Evolutionary conservation across 2,888 invertebrate species (phyloP).

Genomic region (Pachymerium ferrugineum): DNA sequence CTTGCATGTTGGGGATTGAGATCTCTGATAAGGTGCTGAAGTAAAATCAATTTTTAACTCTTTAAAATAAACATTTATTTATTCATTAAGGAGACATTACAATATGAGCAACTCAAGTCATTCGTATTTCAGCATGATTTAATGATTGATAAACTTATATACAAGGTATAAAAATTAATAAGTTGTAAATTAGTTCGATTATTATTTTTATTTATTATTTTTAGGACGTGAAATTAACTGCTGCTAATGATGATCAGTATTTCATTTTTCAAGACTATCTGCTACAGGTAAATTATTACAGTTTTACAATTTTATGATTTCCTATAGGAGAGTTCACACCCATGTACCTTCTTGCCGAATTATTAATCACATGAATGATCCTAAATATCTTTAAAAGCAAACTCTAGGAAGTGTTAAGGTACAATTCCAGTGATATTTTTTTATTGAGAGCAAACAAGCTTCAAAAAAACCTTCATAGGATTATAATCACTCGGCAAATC

Average conservation of each 20-base stretch:
- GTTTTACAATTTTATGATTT: neutral
- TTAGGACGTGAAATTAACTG: slow-evolving; percentile 85
- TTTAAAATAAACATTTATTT: neutral
- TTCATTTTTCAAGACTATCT: slow-evolving; percentile 95
- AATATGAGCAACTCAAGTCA: slow-evolving; percentile 74
- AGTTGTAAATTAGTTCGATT: neutral
- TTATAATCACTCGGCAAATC: too few relatives aligned
- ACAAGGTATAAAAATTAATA: slow-evolving; percentile 58
- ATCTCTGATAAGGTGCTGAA: slow-evolving; percentile 56
- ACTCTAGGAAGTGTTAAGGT: too few relatives aligned
- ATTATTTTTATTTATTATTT: slow-evolving; percentile 32
- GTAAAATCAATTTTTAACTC: neutral
- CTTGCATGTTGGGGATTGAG: slow-evolving; percentile 67
- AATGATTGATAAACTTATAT: slow-evolving; percentile 87
- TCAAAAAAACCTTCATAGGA: too few relatives aligned
- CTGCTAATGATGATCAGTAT: slow-evolving; percentile 95
- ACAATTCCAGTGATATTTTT: too few relatives aligned
- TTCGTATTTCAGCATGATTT: slow-evolving; percentile 81
- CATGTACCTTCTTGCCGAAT: too few relatives aligned
- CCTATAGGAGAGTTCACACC: too few relatives aligned
- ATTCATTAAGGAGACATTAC: slow-evolving; percentile 45
- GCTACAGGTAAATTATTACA: slow-evolving; percentile 63
- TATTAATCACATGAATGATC: too few relatives aligned
- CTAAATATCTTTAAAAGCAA: too few relatives aligned
- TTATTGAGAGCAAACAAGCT: too few relatives aligned